phyloP scores from a whole-genome alignment of 2,888 invertebrate genomes.

The Drosophila subsilvestris region DNA sequence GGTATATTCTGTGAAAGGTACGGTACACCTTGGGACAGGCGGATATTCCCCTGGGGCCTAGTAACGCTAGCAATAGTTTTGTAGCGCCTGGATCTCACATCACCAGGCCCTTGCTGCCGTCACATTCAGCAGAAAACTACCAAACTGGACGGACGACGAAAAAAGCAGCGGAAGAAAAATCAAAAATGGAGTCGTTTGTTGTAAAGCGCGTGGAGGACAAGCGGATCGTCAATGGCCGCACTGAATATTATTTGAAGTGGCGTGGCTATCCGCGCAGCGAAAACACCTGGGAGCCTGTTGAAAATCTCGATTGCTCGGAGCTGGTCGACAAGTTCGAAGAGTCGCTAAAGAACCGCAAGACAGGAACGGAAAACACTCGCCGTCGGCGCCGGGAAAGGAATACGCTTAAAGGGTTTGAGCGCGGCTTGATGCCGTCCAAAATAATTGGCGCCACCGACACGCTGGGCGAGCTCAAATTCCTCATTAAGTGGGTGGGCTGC shows the following conservation, averaged over 20 bases:
- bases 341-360: too few species aligned
- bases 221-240: slow-evolving; percentile 89
- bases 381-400: slow-evolving; percentile 3
- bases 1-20: too few species aligned
- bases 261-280: slow-evolving; percentile 93
- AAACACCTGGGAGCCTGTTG: slow-evolving; percentile 98
- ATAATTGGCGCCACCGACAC: slow-evolving; percentile 96
- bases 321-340: slow-evolving; percentile 94
- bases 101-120: too few species aligned
- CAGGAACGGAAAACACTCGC: slow-evolving; percentile 84
- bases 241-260: slow-evolving; percentile 91
- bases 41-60: too few species aligned
- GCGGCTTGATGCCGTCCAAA: slow-evolving; percentile 92
- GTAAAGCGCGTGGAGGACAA: slow-evolving; percentile 91
- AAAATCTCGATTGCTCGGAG: slow-evolving; percentile 96
- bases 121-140: too few species aligned
- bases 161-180: too few species aligned
- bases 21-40: too few species aligned
- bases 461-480: slow-evolving; percentile 95
- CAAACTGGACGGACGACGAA: too few species aligned
- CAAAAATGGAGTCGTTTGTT: too few species aligned
- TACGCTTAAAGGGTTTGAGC: slow-evolving; percentile 86
- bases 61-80: too few species aligned
- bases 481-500: slow-evolving; percentile 97
- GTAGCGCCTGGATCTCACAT: too few species aligned